phyloP scores from a whole-genome alignment of 2,113 vertebrate species.

The Proterorhinus semilunaris region DNA sequence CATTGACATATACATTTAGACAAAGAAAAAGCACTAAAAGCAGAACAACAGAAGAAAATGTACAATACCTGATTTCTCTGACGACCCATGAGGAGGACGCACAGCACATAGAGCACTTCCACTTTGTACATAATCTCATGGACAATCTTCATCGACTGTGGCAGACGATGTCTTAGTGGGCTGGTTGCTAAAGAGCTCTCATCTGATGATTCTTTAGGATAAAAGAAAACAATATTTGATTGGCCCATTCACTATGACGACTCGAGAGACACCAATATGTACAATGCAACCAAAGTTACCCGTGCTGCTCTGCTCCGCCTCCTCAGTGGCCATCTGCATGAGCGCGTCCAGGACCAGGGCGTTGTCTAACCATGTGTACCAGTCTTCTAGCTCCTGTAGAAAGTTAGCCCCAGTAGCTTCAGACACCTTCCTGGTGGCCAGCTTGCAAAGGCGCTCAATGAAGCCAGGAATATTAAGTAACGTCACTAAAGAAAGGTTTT shows the following conservation, averaged over 20 bases:
- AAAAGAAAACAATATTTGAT: not conserved
- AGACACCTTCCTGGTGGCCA: conserved; percentile 94
- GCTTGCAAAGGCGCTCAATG: conserved; percentile 91
- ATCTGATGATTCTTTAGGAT: conserved; percentile 86
- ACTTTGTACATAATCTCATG: conserved; percentile 99
- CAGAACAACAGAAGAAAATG: not conserved
- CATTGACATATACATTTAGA: not conserved
- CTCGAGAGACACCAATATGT: not conserved
- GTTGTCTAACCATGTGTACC: conserved; percentile 98
- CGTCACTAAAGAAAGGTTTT: conserved; percentile 75
- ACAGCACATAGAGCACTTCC: conserved; percentile 96
- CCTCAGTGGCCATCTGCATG: conserved; percentile 95
- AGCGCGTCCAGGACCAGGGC: conserved; percentile 93
- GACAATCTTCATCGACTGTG: conserved; percentile 99
- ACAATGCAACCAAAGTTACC: conserved; percentile 67
- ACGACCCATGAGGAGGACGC: conserved; percentile 95
- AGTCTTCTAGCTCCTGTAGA: conserved; percentile 95
- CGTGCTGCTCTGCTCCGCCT: conserved; percentile 92
- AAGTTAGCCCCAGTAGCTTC: conserved; percentile 91
- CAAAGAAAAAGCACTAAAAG: not conserved
- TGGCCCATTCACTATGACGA: not conserved
- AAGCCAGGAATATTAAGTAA: conserved; percentile 96
- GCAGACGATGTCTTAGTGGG: conserved; percentile 86
- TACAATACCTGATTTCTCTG: conserved; percentile 92
- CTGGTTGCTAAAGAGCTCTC: conserved; percentile 88